phyloP scores from a whole-genome alignment of 2,113 vertebrate species.

The Amblyornis subalaris region DNA sequence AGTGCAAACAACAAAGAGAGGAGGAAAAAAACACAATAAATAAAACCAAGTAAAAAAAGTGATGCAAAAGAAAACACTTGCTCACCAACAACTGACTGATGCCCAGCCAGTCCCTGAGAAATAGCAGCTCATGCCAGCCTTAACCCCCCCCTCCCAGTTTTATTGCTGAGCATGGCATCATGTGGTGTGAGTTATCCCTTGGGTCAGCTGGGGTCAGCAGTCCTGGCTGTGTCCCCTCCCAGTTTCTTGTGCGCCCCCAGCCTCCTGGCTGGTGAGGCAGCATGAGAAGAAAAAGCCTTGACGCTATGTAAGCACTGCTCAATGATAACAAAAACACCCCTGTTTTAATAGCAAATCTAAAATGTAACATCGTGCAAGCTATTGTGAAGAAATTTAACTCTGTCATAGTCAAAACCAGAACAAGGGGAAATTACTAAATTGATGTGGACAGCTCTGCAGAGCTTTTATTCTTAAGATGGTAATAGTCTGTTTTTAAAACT shows the following conservation, averaged over 20 bases:
- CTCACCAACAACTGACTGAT: background rate
- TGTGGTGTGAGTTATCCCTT: background rate
- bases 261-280: rapidly evolving
- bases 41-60: background rate
- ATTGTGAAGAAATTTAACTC: background rate
- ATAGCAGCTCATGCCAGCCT: background rate
- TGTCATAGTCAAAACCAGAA: background rate
- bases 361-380: background rate
- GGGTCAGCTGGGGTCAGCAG: background rate
- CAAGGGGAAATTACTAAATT: background rate
- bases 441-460: background rate
- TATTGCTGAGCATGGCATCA: background rate
- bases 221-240: background rate
- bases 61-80: background rate
- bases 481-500: background rate
- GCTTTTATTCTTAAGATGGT: background rate
- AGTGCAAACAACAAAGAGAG: background rate
- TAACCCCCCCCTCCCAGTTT: background rate
- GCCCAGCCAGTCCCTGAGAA: background rate
- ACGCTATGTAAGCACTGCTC: background rate
- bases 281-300: background rate
- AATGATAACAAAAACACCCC: background rate
- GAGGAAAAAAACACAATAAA: rapidly evolving
- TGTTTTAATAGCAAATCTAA: background rate
- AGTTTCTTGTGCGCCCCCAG: background rate